Evolutionary conservation across 1,140 invertebrate genomes (phyloP).

Genomic region (Archivesica marissinica): DNA sequence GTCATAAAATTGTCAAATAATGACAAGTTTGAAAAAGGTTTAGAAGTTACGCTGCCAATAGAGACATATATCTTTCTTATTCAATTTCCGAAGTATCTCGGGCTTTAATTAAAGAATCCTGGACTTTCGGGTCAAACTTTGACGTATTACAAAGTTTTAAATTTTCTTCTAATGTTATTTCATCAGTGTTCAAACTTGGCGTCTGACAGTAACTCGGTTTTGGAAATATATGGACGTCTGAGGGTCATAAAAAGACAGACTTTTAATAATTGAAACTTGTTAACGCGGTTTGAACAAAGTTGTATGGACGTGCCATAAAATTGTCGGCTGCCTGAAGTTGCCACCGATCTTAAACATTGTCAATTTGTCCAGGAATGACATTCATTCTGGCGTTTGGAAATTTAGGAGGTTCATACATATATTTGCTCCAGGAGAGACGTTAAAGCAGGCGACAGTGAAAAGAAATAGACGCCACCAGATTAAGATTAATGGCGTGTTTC

Average conservation of each 20-base stretch:
- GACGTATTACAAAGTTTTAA: conserved; percentile 53
- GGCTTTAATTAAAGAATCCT: conserved; percentile 41
- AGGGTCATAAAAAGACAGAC: conserved; percentile 33
- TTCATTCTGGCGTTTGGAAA: not conserved
- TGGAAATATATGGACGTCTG: conserved; percentile 31
- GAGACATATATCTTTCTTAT: conserved; percentile 23
- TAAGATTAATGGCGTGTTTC: too few species aligned
- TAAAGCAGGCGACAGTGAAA: too few species aligned
- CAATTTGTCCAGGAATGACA: conserved; percentile 33
- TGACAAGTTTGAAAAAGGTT: not conserved
- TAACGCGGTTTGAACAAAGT: conserved; percentile 59
- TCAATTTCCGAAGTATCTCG: conserved; percentile 24
- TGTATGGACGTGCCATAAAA: conserved; percentile 61
- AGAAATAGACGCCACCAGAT: too few species aligned
- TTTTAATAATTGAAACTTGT: conserved; percentile 64
- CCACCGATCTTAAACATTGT: conserved; percentile 31
- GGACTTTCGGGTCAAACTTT: conserved; percentile 31
- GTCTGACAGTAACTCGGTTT: conserved; percentile 51
- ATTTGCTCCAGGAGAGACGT: not conserved
- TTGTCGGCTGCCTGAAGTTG: conserved; percentile 48
- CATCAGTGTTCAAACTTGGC: conserved; percentile 17
- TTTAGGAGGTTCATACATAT: not conserved
- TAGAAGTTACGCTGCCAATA: not conserved
- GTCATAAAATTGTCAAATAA: not conserved
- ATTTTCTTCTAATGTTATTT: conserved; percentile 51